Evolutionary conservation across 2,888 invertebrate genomes (phyloP), one percentile per base, ranked within the genome.

Genomic region (Furcula furcula): DNA sequence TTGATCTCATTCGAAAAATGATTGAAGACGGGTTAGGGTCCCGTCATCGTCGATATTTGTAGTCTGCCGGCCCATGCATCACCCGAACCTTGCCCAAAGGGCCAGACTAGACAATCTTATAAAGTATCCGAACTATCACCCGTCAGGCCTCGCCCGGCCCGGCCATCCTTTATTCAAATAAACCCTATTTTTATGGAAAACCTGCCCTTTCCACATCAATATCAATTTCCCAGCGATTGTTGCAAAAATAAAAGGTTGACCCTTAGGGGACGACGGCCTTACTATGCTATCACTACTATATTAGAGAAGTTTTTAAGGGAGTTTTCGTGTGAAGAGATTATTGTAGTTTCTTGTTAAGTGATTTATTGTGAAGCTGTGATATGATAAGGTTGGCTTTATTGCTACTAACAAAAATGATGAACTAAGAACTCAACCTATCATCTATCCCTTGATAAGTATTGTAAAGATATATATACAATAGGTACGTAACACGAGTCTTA

Each of bases 131-230:
- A 64, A 61, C 72, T 69, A 72, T 73, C 69, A 57, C 74, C 68
- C 75, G 80, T 82, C 85, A 74, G 73, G 57, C 62, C 76, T 70
- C 73, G 58, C 65, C 55, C 76, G 71, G 68, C 49, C 73, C 76
- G 76, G 76, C 73, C 81, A 87, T 88, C 87, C 85, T 83, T 88
- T 88, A 88, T 88, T 88, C 85, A 88, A 88, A 88, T 88, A 87
- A 86, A 87, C 87, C 87, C 87, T 87, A 87, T 87, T 88, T 88
- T 88, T 87, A 88, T 88, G 87, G 86, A 88, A 86, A 87, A 82
- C 76, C 72, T 83, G 84, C 85, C 86, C 85, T 85, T 81, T 86
- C 79, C 83, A 81, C 87, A 88, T 88, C 87, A 88, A 88, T 88
- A 88, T 88, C 88, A 88, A 88, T 88, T 88, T 88, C 84, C 77